A percentile compares a stretch with the other conserved stretches of the same genome.
Conservation (phyloP, 2,888 invertebrate species). For the Caenorhabditis sp. region DNA sequence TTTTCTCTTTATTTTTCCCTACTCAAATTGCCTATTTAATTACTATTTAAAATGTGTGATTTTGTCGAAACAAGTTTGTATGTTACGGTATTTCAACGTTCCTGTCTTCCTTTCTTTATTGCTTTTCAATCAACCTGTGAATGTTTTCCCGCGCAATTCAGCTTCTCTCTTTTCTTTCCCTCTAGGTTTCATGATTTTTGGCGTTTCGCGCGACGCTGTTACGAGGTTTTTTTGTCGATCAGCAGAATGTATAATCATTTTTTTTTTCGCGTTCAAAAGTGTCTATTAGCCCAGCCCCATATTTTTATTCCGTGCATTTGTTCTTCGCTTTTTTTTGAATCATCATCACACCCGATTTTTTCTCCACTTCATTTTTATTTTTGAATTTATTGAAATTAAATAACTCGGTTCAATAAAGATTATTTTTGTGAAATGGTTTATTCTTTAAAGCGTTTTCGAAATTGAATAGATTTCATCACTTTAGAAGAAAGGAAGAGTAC, state of each 20-base stretch:
- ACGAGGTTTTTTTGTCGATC: background rate
- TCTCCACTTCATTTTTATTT: too few species aligned
- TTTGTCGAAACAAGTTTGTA: constrained; percentile 1
- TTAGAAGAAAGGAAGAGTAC: too few species aligned
- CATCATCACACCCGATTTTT: too few species aligned
- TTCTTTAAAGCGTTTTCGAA: background rate
- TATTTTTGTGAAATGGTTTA: background rate
- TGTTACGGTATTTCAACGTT: background rate
- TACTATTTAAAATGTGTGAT: background rate
- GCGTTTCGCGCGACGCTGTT: background rate
- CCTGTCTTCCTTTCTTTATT: background rate
- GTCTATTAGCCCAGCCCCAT: background rate
- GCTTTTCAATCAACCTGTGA: background rate
- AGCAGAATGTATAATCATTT: background rate
- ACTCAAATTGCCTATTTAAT: background rate
- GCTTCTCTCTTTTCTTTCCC: background rate
- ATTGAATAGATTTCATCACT: too few species aligned
- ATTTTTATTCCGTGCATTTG: background rate
- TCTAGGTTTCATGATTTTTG: background rate
- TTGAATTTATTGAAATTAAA: background rate
- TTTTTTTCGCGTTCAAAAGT: background rate
- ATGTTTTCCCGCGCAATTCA: background rate
- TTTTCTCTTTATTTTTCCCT: background rate
- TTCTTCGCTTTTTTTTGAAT: background rate
- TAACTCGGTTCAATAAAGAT: background rate